Conservation (phyloP, 2,888 invertebrate species). For the Sarcophaga carnaria region DNA sequence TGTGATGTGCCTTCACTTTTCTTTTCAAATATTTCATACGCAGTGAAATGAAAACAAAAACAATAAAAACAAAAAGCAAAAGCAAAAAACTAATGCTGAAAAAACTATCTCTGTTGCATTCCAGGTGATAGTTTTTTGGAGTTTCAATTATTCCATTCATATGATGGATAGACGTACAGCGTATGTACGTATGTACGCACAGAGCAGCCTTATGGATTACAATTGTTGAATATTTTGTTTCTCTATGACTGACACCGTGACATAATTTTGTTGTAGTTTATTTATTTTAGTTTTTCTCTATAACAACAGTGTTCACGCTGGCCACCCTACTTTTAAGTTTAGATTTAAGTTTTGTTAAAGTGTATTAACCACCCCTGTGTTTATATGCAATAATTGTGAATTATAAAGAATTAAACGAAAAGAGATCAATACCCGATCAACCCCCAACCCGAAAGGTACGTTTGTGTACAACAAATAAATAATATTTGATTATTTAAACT, state of each 20-base stretch:
- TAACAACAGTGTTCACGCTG: too few species aligned
- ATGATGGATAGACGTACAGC: slow-evolving; percentile 44
- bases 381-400: too few species aligned
- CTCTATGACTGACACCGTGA: slow-evolving; percentile 77
- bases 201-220: not conserved
- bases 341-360: too few species aligned
- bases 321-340: too few species aligned
- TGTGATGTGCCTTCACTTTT: not conserved
- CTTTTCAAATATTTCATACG: not conserved
- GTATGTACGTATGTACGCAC: not conserved
- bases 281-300: slow-evolving; percentile 24
- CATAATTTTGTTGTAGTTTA: slow-evolving; percentile 74
- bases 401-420: too few species aligned
- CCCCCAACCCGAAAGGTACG: too few species aligned
- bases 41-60: slow-evolving; percentile 28
- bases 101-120: slow-evolving; percentile 28
- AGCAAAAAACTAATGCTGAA: not conserved
- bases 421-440: too few species aligned
- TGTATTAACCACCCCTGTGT: too few species aligned
- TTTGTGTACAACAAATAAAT: too few species aligned
- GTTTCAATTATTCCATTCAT: not conserved
- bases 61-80: slow-evolving; percentile 12
- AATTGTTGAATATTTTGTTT: not conserved
- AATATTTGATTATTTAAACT: too few species aligned
- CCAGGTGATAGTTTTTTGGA: slow-evolving; percentile 40